These are phyloP conservation scores for Leptogaster cylindrica DNA, from an alignment of 2,888 invertebrate genomes.

Conservation along the genomic window DNA sequence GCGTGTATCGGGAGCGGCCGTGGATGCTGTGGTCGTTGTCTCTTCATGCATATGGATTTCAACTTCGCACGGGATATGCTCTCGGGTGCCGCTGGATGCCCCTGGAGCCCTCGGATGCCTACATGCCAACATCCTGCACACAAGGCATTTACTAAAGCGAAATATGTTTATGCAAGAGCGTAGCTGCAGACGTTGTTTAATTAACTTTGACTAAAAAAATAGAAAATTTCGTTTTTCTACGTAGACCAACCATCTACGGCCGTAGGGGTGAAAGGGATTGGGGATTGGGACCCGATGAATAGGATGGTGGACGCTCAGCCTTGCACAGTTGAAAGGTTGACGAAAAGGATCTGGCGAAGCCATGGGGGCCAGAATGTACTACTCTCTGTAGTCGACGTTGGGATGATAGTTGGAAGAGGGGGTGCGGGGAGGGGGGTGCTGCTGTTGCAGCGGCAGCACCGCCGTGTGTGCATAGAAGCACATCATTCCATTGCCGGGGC, in stretches of 20 bases:
- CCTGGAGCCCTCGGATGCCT: slow-evolving; percentile 28
- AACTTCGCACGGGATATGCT: slow-evolving; percentile 42
- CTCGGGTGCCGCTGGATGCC: not conserved
- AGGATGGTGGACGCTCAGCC: no score
- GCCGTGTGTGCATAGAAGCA: no score
- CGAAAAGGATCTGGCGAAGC: slow-evolving; percentile 26
- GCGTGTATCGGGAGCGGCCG: slow-evolving; percentile 36
- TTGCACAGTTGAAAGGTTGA: slow-evolving; percentile 13
- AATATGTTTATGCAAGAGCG: slow-evolving; percentile 44
- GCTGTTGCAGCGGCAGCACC: slow-evolving; percentile 1
- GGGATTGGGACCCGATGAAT: no score
- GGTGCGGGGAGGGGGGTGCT: not conserved
- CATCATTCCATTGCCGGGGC: no score
- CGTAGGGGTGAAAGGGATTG: no score
- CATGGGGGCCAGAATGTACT: not conserved
- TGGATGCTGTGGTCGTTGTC: slow-evolving; percentile 37
- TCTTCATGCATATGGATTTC: slow-evolving; percentile 41
- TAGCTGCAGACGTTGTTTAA: slow-evolving; percentile 45
- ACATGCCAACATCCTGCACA: slow-evolving; percentile 28
- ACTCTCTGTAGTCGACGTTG: no score
- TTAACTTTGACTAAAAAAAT: slow-evolving; percentile 46
- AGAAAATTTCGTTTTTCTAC: slow-evolving; percentile 43
- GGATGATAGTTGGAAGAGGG: not conserved
- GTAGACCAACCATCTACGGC: slow-evolving; percentile 5
- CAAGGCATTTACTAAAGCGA: slow-evolving; percentile 35